Evolutionary conservation across 2,113 vertebrate genomes (phyloP).

Genomic region (Archilochus colubris): DNA sequence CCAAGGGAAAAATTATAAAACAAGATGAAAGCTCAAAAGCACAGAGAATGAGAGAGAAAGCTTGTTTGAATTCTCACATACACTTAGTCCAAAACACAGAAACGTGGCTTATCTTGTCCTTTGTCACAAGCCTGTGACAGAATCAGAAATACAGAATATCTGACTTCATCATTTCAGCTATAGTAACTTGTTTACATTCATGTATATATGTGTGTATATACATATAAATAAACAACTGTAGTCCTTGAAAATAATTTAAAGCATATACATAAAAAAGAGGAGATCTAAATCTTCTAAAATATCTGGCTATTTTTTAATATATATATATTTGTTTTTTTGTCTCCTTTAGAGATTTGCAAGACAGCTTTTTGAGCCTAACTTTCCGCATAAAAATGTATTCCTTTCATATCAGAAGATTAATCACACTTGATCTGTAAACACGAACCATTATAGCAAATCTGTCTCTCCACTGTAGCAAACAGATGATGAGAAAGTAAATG

Average conservation of each 20-base stretch:
- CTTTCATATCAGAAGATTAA: slow-evolving; percentile 50
- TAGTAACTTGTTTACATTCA: not conserved
- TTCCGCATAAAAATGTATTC: slow-evolving; percentile 13
- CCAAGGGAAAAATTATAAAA: slow-evolving; percentile 38
- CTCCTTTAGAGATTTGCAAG: slow-evolving; percentile 4
- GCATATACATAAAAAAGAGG: not conserved
- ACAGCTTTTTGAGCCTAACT: slow-evolving; percentile 15
- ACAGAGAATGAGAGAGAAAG: not conserved
- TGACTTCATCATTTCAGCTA: not conserved
- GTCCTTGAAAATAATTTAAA: slow-evolving; percentile 8
- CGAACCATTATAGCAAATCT: slow-evolving; percentile 36
- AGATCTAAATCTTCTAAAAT: not conserved
- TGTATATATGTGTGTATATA: not conserved
- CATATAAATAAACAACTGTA: not conserved
- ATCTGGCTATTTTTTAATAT: not conserved
- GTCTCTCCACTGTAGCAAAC: slow-evolving; percentile 45
- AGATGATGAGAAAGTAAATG: slow-evolving; percentile 62
- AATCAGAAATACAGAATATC: not conserved
- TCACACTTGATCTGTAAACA: slow-evolving; percentile 53
- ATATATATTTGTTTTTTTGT: not conserved
- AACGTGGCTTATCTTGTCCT: not conserved
- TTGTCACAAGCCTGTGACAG: not conserved
- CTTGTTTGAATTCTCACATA: not conserved
- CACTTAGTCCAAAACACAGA: not conserved
- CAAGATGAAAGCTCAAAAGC: not conserved